Conservation (phyloP, 2,113 vertebrate species). For the Lophotis ruficrista region DNA sequence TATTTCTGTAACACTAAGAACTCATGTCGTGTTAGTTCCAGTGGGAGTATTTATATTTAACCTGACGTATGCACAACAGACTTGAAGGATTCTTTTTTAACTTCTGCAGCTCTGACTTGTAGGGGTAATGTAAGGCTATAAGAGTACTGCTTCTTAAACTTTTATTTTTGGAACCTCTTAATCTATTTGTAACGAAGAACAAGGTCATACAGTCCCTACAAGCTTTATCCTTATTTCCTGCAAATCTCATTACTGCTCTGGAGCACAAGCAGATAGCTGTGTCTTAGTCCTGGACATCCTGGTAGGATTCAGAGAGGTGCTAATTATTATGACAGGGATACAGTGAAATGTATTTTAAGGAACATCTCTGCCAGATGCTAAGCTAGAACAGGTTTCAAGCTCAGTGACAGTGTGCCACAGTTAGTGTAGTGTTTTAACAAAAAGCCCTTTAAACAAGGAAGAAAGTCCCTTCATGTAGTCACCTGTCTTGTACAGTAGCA, state of each 20-base stretch:
- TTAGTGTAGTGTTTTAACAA: neutral
- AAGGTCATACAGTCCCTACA: conserved; percentile 47
- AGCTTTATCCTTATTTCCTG: conserved; percentile 61
- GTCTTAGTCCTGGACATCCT: neutral
- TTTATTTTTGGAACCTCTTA: conserved; percentile 66
- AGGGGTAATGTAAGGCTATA: conserved; percentile 12
- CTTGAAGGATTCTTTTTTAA: neutral
- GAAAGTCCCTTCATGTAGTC: neutral
- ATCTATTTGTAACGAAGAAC: conserved; percentile 44
- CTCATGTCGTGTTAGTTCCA: neutral
- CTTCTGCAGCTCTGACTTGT: conserved; percentile 2
- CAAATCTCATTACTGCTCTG: conserved; percentile 53
- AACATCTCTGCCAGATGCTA: neutral
- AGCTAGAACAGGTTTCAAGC: neutral
- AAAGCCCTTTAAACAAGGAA: neutral
- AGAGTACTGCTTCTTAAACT: conserved; percentile 31
- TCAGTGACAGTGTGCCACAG: neutral
- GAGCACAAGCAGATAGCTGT: neutral
- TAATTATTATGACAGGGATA: neutral
- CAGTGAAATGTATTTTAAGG: neutral
- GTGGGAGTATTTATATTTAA: conserved; percentile 26
- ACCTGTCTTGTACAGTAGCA: neutral
- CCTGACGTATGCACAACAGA: neutral
- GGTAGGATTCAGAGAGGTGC: neutral
- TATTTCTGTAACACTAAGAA: neutral